These are phyloP conservation scores for Thalpophila matura DNA, from an alignment of 2,888 invertebrate genomes.

Conservation along the genomic window DNA sequence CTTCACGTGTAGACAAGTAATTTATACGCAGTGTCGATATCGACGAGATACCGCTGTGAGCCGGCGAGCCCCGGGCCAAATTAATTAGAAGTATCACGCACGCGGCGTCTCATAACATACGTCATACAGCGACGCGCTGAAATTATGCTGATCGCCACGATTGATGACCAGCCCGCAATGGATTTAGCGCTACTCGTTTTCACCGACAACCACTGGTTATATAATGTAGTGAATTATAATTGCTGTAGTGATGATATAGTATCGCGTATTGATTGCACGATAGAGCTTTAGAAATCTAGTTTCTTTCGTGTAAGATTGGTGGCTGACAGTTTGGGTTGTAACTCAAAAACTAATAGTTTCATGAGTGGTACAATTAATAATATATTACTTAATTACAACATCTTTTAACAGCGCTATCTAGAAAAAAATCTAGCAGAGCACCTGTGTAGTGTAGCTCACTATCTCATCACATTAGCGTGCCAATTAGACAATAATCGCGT, in stretches of 20 bases:
- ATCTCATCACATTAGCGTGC: slow-evolving; percentile 54
- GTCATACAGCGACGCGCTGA: slow-evolving; percentile 23
- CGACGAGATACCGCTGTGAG: slow-evolving; percentile 50
- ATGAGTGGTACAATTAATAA: slow-evolving; percentile 17
- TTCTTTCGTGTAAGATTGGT: slow-evolving; percentile 2
- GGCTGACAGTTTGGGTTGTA: slow-evolving; percentile 6
- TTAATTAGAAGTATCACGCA: slow-evolving; percentile 70
- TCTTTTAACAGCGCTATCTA: slow-evolving; percentile 26
- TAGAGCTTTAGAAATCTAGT: slow-evolving; percentile 17
- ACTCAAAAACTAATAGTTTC: slow-evolving; percentile 13
- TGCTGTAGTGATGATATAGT: slow-evolving; percentile 11
- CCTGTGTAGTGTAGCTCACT: slow-evolving; percentile 2
- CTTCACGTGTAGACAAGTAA: slow-evolving; percentile 31
- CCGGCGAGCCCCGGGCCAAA: slow-evolving; percentile 75
- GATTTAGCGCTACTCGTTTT: slow-evolving; percentile 14
- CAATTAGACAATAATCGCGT: slow-evolving; percentile 71
- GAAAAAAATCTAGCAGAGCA: slow-evolving; percentile 25
- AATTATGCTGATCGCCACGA: slow-evolving; percentile 25
- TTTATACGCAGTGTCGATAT: slow-evolving; percentile 40
- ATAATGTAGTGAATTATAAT: slow-evolving; percentile 6
- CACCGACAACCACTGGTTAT: background rate
- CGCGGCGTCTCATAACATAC: slow-evolving; percentile 22
- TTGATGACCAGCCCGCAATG: slow-evolving; percentile 24
- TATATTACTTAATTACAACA: slow-evolving; percentile 36
- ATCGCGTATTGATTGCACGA: slow-evolving; percentile 3